A percentile compares a stretch with the other conserved stretches of the same genome.
These are phyloP conservation scores for Luidia sarsii DNA, from an alignment of 53 echinoderm and acorn worm genomes.

Conservation along the genomic window DNA sequence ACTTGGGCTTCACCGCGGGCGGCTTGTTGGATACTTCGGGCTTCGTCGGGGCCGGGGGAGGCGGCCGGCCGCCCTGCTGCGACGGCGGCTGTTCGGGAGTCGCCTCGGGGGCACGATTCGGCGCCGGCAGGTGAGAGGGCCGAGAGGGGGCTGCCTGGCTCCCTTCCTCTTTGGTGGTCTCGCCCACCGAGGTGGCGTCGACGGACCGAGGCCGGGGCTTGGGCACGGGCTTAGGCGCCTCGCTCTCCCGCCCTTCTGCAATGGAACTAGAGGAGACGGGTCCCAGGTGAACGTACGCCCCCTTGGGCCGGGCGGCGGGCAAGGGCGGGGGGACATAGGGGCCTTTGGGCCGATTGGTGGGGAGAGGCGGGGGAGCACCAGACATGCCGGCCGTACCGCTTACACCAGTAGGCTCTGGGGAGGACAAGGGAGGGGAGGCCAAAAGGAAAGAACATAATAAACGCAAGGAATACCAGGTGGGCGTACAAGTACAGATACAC, in stretches of 20 bases:
- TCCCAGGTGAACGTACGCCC: conserved; percentile 65
- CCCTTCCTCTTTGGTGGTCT: neutral
- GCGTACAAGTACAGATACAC: conserved; percentile 1
- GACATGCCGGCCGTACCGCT: conserved; percentile 36
- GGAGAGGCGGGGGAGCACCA: conserved; percentile 80
- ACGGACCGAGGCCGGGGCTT: conserved; percentile 24
- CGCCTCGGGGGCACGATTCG: conserved; percentile 14
- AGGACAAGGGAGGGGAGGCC: neutral
- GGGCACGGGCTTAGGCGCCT: conserved; percentile 10
- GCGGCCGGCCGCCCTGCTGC: no score
- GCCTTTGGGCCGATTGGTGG: conserved; percentile 67
- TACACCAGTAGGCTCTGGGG: conserved; percentile 36
- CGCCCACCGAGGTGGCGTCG: neutral
- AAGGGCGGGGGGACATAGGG: conserved; percentile 80
- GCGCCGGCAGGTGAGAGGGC: conserved; percentile 1
- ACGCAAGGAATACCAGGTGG: conserved; percentile 20
- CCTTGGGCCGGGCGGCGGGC: conserved; percentile 72
- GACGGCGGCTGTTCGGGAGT: no score
- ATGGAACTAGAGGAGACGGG: conserved; percentile 48
- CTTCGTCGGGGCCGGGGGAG: conserved; percentile 12
- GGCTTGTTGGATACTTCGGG: conserved; percentile 5
- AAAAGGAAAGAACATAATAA: conserved; percentile 47
- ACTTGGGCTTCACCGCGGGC: neutral
- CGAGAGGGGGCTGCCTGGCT: conserved; percentile 13
- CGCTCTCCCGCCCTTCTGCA: conserved; percentile 20